Evolutionary conservation across 1,140 invertebrate species (phyloP).

Genomic region (Cepaea nemoralis): DNA sequence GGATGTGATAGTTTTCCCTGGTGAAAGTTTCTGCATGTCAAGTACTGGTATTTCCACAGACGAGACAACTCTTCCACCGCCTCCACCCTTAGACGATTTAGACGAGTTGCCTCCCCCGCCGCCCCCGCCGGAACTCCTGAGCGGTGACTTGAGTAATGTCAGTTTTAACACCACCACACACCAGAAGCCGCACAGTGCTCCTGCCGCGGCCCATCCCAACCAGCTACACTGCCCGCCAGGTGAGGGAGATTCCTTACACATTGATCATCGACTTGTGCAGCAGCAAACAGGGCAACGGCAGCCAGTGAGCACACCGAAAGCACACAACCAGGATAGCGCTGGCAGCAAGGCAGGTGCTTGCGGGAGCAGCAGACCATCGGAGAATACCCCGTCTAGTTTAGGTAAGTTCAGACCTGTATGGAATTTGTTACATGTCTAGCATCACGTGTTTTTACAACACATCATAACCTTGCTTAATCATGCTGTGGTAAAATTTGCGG

Average conservation of each 20-base stretch:
- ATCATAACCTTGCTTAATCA: too few relatives aligned
- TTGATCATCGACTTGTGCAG: not conserved
- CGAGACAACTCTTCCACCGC: constrained; percentile 30
- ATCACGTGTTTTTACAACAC: too few relatives aligned
- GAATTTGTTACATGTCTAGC: too few relatives aligned
- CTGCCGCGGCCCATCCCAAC: not conserved
- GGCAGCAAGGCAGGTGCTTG: not conserved
- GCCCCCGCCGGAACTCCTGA: constrained; percentile 20
- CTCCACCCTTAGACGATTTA: constrained; percentile 29
- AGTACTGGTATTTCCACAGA: not conserved
- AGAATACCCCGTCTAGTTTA: not conserved
- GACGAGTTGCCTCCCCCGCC: constrained; percentile 37
- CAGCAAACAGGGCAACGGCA: not conserved
- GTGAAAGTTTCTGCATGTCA: too few relatives aligned
- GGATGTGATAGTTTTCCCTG: too few relatives aligned
- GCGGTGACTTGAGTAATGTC: not conserved
- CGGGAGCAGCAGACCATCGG: not conserved
- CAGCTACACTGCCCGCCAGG: not conserved
- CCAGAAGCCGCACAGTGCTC: not conserved
- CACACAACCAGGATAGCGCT: not conserved
- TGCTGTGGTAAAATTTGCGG: too few relatives aligned
- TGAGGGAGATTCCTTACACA: not conserved
- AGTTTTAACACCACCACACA: not conserved
- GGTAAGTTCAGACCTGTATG: not conserved
- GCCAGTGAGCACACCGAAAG: too few relatives aligned